phyloP scores from a whole-genome alignment of 2,113 vertebrate genomes.

The Micronycteris hirsuta region DNA sequence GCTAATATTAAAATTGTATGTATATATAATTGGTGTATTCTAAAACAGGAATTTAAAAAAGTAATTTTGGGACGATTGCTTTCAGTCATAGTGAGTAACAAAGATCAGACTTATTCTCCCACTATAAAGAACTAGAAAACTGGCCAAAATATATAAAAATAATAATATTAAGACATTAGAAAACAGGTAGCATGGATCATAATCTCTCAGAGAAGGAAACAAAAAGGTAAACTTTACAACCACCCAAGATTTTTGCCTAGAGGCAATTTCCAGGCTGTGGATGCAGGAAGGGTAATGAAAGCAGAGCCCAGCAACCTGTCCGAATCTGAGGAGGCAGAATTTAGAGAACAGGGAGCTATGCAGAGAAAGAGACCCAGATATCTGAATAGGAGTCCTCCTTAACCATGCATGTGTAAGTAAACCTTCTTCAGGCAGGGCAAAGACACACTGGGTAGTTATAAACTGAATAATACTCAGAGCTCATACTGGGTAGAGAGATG shows the following conservation, averaged over 20 bases:
- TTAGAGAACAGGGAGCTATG: background rate
- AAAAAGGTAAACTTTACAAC: background rate
- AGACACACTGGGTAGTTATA: background rate
- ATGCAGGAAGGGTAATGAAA: background rate
- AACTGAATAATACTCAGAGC: background rate
- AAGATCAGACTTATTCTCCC: background rate
- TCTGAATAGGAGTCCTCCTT: background rate
- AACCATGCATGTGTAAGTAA: background rate
- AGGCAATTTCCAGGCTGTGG: background rate
- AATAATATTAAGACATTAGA: background rate
- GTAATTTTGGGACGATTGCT: background rate
- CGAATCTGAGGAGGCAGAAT: background rate
- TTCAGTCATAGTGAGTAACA: background rate
- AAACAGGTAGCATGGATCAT: background rate
- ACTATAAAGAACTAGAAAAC: background rate
- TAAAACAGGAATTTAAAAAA: background rate
- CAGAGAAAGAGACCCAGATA: background rate
- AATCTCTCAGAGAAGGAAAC: background rate
- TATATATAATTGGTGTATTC: background rate
- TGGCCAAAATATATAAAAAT: background rate
- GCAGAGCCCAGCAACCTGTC: background rate
- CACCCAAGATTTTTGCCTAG: background rate
- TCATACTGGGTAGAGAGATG: background rate
- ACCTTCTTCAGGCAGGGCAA: background rate
- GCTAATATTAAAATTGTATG: background rate